A percentile compares a stretch with the other conserved stretches of the same genome.
These are phyloP conservation scores for Artemisiospiza belli DNA, from an alignment of 2,113 vertebrate species.

Conservation along the genomic window DNA sequence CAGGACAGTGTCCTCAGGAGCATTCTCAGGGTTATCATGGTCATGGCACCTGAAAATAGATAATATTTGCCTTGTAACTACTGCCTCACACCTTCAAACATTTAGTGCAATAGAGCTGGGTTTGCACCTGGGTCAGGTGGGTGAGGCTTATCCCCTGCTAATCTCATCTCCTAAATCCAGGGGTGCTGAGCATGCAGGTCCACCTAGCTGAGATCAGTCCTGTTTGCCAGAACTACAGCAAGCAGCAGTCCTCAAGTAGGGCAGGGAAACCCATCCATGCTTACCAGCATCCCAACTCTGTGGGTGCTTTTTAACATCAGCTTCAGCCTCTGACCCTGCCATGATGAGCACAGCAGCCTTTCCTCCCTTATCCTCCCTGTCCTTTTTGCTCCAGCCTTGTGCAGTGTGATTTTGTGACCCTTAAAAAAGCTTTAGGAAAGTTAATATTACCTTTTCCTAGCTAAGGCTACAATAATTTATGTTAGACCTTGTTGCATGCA, in stretches of 20 bases:
- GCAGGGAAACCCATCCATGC: fast-evolving
- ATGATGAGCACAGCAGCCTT: not conserved
- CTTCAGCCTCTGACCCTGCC: not conserved
- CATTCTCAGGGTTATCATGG: not conserved
- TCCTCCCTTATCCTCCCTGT: not conserved
- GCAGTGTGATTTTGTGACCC: not conserved
- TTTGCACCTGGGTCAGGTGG: not conserved
- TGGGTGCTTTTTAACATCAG: not conserved
- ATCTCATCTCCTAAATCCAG: not conserved
- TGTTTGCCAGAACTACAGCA: not conserved
- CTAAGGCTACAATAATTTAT: not conserved
- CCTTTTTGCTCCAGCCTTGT: not conserved
- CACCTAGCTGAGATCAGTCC: not conserved
- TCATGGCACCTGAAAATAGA: not conserved
- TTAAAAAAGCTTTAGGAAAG: not conserved
- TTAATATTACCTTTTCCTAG: not conserved
- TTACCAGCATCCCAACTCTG: not conserved
- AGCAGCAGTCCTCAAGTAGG: fast-evolving
- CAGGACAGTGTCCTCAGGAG: not conserved
- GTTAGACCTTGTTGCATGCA: not conserved
- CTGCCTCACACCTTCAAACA: not conserved
- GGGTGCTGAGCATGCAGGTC: not conserved
- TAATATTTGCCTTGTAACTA: not conserved
- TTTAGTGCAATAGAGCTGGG: not conserved
- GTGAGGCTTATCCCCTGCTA: not conserved